phyloP scores from a whole-genome alignment of 1,140 invertebrate species.

The Eupeodes corollae region DNA sequence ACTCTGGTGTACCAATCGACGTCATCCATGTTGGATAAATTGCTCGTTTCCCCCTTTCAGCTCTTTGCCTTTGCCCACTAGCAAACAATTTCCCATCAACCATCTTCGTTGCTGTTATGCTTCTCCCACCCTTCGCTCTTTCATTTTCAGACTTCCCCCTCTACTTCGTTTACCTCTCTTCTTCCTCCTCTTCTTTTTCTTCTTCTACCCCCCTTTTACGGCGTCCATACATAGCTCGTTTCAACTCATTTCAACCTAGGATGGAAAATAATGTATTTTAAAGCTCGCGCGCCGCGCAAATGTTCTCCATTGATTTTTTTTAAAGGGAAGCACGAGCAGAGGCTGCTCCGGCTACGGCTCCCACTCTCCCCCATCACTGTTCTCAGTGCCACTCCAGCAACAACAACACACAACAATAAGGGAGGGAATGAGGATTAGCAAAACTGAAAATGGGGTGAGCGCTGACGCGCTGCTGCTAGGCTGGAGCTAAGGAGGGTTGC shows the following conservation, averaged over 20 bases:
- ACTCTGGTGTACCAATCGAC: background rate
- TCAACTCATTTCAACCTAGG: background rate
- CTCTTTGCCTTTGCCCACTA: background rate
- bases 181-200: too few species aligned
- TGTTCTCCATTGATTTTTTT: constrained; percentile 2
- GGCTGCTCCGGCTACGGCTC: too few species aligned
- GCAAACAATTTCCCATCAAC: background rate
- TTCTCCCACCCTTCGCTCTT: background rate
- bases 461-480: too few species aligned
- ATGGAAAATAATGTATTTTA: background rate
- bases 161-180: too few species aligned
- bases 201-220: too few species aligned
- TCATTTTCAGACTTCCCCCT: too few species aligned
- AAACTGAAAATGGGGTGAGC: too few species aligned
- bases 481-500: too few species aligned
- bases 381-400: too few species aligned
- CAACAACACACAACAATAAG: too few species aligned
- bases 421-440: too few species aligned
- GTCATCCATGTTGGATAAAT: background rate
- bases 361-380: too few species aligned
- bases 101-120: background rate
- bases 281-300: constrained; percentile 1
- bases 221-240: background rate
- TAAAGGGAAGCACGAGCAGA: background rate
- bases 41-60: background rate